Base-by-base conservation (phyloP, 2,888 invertebrate species). In the Tenthredo mesomela region DNA sequence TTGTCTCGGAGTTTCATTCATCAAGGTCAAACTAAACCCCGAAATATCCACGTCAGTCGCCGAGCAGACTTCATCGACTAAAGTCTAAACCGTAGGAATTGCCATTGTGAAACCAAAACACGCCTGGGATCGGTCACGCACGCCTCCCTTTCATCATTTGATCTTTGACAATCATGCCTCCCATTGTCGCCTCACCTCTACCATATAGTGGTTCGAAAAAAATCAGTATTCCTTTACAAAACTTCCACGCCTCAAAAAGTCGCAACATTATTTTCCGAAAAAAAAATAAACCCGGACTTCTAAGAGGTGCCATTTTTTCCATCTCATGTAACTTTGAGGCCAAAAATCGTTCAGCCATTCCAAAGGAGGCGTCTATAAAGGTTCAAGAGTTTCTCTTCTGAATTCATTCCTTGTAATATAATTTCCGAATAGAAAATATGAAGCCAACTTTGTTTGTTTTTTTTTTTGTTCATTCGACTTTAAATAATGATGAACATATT, bases 81-180 rank as follows among this genome's bases (percentile, higher is more conserved):
- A 73, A 73, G 73, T 67, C 43, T 43, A 43, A 43, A 43, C 73
- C 43, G 73, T 21, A 73, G 37, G 71, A 71, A 83, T 54, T 21
- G 43, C 84, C 25, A 84, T 84, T 84, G 58, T 61, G 75, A 40
- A 84, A 47, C n/a, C 75, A 18, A 43, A 54, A 84, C 84, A 84
- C 84, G 84, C 40, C 7, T 75, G 29, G 73, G 54, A 80, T 58
- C 37, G 77, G 84, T 25, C 84, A 84, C 84, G 84, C 84, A 84
- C 77, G 84, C 15, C 15, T 84, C 78, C 80, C 75, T 80, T 84
- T 84, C 84, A 84, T 80, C 75, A 80, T 84, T 43, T 67, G 61
- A 84, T 84, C 75, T 84, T 84, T 80, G 78, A 84, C 84, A 84
- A 84, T 84, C 75, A 75, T 80, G 65, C 84, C 78, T 18, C n/a